A percentile compares a stretch with the other conserved stretches of the same genome.
phyloP scores from a whole-genome alignment of 1,140 invertebrate genomes.

The Drosophila pruinosa region DNA sequence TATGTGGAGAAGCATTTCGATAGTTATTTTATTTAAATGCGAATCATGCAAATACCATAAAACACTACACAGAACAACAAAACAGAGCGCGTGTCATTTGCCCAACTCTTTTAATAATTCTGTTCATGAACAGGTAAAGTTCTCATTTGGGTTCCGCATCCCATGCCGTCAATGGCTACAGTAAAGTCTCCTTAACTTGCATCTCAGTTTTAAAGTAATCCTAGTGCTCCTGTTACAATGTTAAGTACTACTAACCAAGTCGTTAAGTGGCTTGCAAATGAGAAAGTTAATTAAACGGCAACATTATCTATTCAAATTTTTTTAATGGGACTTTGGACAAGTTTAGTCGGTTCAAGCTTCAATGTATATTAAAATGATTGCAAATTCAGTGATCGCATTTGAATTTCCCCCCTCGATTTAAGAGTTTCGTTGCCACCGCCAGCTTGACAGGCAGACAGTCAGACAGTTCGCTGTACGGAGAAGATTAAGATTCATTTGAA shows the following conservation, averaged over 20 bases:
- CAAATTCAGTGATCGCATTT: neutral
- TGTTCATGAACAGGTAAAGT: constrained; percentile 27
- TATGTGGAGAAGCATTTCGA: constrained; percentile 37
- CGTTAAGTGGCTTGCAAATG: too few relatives aligned
- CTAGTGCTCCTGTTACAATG: too few relatives aligned
- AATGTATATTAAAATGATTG: too few relatives aligned
- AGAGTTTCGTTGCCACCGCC: too few relatives aligned
- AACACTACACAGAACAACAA: constrained; percentile 28
- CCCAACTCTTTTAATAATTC: constrained; percentile 33
- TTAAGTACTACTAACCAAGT: too few relatives aligned
- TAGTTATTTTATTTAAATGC: constrained; percentile 59
- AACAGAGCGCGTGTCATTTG: constrained; percentile 20
- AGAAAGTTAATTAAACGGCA: too few relatives aligned
- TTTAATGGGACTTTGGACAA: too few relatives aligned
- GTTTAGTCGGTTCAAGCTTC: too few relatives aligned
- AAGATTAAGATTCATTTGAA: neutral
- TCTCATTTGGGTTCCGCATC: constrained; percentile 14
- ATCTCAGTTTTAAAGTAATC: too few relatives aligned
- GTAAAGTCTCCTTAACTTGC: neutral
- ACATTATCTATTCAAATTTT: too few relatives aligned
- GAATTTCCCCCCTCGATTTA: neutral
- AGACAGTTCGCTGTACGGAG: neutral
- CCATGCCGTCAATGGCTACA: too few relatives aligned
- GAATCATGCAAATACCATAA: constrained; percentile 32
- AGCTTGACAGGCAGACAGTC: too few relatives aligned